These are phyloP conservation scores for Gnathonemus echidnorhynchus DNA, from an alignment of 2,113 vertebrate genomes.

Conservation along the genomic window DNA sequence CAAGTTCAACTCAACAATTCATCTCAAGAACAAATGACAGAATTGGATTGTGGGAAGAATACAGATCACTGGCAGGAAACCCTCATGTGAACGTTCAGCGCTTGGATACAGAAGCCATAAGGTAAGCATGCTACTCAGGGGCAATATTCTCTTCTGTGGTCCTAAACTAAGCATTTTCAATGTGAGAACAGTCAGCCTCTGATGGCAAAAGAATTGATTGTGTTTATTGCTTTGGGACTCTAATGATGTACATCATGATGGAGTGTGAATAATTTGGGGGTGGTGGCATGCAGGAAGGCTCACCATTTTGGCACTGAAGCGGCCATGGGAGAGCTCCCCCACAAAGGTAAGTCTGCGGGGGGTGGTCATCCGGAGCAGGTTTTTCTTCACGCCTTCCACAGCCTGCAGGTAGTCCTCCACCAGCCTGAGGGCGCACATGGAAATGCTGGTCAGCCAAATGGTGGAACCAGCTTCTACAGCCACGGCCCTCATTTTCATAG, in stretches of 20 bases:
- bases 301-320: slow-evolving; percentile 95
- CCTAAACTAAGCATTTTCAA: neutral
- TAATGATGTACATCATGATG: neutral
- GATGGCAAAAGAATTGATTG: neutral
- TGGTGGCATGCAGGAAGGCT: slow-evolving; percentile 24
- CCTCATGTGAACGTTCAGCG: neutral
- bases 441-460: neutral
- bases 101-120: neutral
- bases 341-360: slow-evolving; percentile 76
- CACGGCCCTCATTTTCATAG: neutral
- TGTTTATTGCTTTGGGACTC: neutral
- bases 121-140: neutral
- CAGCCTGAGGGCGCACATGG: slow-evolving; percentile 49
- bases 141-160: neutral
- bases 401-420: slow-evolving; percentile 86
- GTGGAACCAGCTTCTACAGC: neutral
- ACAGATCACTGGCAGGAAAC: neutral
- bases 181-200: neutral
- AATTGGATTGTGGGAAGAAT: neutral
- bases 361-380: slow-evolving; percentile 72
- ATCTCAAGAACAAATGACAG: neutral
- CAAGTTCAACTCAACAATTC: neutral
- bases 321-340: slow-evolving; percentile 83
- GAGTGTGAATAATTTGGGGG: neutral
- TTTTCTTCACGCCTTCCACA: slow-evolving; percentile 78